Conservation (phyloP, 1,140 invertebrate genomes). For the fruit fly (Drosophila melanogaster) region Release_6_plus_ISO1_MT NT_037436.4:5866501-5867000, state of each 20-base stretch:
- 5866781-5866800: conserved; percentile 76
- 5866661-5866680: conserved; percentile 39
- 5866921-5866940: conserved; percentile 75
- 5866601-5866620: conserved; percentile 60
- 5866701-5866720: conserved; percentile 83
- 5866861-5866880: conserved; percentile 14
- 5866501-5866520: conserved; percentile 5
- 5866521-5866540: conserved; percentile 17
- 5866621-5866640: conserved; percentile 35
- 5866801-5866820: conserved; percentile 57
- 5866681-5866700: conserved; percentile 82
- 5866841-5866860: conserved; percentile 12
- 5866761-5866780: conserved; percentile 73
- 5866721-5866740: conserved; percentile 83
- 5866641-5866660: conserved; percentile 11
- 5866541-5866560: conserved; percentile 80
- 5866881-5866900: conserved; percentile 26
- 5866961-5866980: conserved; percentile 18
- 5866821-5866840: conserved; percentile 56
- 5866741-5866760: conserved; percentile 77
- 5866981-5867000: background rate
- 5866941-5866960: conserved; percentile 27
- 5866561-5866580: conserved; percentile 83
- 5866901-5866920: conserved; percentile 43
- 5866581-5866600: conserved; percentile 72